A percentile compares a stretch with the other conserved stretches of the same genome.
These are phyloP conservation scores for Trididemnum nubilum DNA, from an alignment of 23 tunicate species.

Conservation along the genomic window DNA sequence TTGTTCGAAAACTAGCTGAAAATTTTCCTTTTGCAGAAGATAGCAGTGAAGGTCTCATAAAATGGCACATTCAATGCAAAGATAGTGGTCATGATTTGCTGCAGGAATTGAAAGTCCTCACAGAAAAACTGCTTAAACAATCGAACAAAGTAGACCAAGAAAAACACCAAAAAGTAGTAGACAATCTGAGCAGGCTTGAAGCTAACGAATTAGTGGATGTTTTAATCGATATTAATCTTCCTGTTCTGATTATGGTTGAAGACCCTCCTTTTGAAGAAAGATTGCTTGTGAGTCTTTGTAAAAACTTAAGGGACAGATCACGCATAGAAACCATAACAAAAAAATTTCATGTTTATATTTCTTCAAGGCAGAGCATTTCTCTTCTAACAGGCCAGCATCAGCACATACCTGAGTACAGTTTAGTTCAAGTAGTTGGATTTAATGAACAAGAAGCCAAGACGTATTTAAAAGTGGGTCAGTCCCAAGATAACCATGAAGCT, in stretches of 20 bases:
- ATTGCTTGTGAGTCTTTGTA: not conserved
- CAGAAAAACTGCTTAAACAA: conserved; percentile 8
- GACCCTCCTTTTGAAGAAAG: conserved; percentile 4
- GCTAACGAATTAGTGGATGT: conserved; percentile 31
- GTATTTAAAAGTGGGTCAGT: not conserved
- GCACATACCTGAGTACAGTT: not conserved
- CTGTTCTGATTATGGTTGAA: conserved; percentile 39
- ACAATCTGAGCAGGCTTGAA: not conserved
- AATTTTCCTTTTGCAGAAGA: conserved; percentile 38
- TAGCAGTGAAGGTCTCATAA: not conserved
- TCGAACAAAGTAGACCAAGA: not conserved
- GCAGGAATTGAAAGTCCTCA: conserved; percentile 27
- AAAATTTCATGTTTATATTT: conserved; percentile 42
- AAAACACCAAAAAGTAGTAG: conserved; percentile 12
- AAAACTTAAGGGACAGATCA: not conserved
- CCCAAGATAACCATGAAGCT: not conserved
- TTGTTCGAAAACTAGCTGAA: conserved; percentile 17
- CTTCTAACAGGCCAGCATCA: too few relatives aligned
- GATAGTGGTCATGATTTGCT: conserved; percentile 40
- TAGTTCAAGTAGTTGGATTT: conserved; percentile 32
- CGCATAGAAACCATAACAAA: not conserved
- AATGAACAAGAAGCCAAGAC: conserved; percentile 20
- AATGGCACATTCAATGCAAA: conserved; percentile 62
- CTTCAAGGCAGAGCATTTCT: not conserved
- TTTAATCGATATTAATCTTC: not conserved